Conservation (phyloP, 2,113 vertebrate species). For the Pseudolaguvia tuberculata region DNA sequence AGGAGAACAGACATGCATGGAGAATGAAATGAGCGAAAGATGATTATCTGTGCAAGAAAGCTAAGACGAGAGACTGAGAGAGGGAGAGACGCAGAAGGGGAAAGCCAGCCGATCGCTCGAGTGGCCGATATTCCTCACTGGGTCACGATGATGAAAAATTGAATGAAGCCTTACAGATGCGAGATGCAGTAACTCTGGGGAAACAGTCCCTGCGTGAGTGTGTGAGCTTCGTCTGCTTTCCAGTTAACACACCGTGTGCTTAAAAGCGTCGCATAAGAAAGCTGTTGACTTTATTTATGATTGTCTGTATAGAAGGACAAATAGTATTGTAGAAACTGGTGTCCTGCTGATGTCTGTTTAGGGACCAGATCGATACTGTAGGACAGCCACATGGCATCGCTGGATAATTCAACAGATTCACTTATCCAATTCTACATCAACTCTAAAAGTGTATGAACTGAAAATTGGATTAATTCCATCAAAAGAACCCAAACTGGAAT, state of each 20-base stretch:
- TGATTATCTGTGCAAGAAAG: not conserved
- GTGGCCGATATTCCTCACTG: constrained; percentile 60
- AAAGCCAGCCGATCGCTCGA: too few relatives aligned
- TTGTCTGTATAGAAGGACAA: not conserved
- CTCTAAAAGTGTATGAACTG: too few relatives aligned
- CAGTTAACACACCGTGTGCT: constrained; percentile 30
- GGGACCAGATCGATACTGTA: too few relatives aligned
- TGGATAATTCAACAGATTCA: too few relatives aligned
- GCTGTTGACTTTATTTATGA: not conserved
- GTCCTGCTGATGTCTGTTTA: too few relatives aligned
- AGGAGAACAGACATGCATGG: not conserved
- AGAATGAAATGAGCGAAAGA: not conserved
- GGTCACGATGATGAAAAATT: constrained; percentile 68
- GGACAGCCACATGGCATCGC: too few relatives aligned
- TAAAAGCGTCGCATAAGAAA: not conserved
- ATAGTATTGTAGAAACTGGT: too few relatives aligned
- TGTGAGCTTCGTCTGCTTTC: constrained; percentile 22
- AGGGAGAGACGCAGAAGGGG: constrained; percentile 20
- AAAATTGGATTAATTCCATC: too few relatives aligned
- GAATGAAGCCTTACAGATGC: constrained; percentile 63
- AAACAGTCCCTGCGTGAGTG: constrained; percentile 39
- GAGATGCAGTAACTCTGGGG: constrained; percentile 47
- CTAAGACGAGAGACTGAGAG: constrained; percentile 17
- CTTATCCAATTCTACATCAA: too few relatives aligned
- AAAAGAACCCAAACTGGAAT: too few relatives aligned